Percentiles rank a stretch among this genome's conserved stretches.
These are phyloP conservation scores for Geopemphigus sp. DNA, from an alignment of 1,140 invertebrate species.

Conservation along the genomic window DNA sequence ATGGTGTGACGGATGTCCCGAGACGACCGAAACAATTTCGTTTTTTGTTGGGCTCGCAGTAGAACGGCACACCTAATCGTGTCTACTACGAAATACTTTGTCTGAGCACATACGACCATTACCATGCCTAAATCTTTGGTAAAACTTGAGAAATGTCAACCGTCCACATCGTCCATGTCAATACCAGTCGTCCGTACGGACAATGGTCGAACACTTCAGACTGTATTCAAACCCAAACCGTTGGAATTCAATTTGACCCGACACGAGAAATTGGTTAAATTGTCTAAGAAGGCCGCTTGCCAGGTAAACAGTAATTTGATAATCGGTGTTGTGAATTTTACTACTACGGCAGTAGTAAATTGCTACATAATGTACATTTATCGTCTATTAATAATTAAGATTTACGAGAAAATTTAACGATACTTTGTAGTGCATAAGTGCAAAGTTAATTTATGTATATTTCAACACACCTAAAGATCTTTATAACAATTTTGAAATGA, in stretches of 20 bases:
- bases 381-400: too few species aligned
- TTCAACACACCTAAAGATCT: too few species aligned
- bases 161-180: background rate
- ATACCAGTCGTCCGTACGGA: background rate
- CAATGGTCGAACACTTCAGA: background rate
- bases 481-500: background rate
- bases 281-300: constrained; percentile 3
- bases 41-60: too few species aligned
- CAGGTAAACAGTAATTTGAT: background rate
- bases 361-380: too few species aligned
- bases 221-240: background rate
- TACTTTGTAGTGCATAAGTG: background rate
- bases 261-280: background rate
- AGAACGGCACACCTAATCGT: too few species aligned
- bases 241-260: background rate
- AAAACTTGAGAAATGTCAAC: background rate
- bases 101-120: too few species aligned
- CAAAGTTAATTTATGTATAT: background rate
- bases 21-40: too few species aligned
- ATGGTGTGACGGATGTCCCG: too few species aligned
- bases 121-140: background rate
- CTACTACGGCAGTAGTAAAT: too few species aligned
- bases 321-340: background rate
- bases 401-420: too few species aligned
- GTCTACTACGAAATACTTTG: too few species aligned